Evolutionary conservation across 2,113 vertebrate genomes (phyloP).

Genomic region (Phrynosoma platyrhinos): DNA sequence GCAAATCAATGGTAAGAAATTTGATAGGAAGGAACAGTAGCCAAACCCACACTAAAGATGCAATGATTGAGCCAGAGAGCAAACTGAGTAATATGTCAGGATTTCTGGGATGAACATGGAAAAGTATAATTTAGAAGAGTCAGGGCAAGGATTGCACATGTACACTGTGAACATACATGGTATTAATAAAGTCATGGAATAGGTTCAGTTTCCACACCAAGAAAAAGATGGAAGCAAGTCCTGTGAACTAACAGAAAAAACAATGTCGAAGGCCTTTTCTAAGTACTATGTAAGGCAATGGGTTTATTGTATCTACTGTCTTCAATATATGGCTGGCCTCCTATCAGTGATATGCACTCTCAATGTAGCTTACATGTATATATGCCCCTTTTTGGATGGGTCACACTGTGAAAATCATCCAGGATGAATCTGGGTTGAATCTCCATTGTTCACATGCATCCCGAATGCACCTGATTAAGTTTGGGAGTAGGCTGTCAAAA

Average conservation of each 20-base stretch:
- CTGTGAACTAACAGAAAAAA: background rate
- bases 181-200: constrained; percentile 5
- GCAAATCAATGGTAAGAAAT: background rate
- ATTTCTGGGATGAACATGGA: background rate
- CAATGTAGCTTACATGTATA: no score
- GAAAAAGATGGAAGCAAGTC: background rate
- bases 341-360: no score
- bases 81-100: background rate
- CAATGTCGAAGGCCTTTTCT: constrained; percentile 21
- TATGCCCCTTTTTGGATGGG: no score
- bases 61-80: background rate
- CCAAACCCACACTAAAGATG: background rate
- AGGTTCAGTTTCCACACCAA: constrained; percentile 12
- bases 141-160: background rate
- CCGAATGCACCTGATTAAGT: no score
- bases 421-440: no score
- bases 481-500: no score
- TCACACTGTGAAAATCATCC: no score
- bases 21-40: no score
- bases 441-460: no score
- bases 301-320: background rate
- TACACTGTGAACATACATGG: background rate
- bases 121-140: background rate
- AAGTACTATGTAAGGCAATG: background rate
- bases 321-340: no score